Evolutionary conservation across 2,888 invertebrate genomes (phyloP).

Genomic region (Xylota sylvarum): DNA sequence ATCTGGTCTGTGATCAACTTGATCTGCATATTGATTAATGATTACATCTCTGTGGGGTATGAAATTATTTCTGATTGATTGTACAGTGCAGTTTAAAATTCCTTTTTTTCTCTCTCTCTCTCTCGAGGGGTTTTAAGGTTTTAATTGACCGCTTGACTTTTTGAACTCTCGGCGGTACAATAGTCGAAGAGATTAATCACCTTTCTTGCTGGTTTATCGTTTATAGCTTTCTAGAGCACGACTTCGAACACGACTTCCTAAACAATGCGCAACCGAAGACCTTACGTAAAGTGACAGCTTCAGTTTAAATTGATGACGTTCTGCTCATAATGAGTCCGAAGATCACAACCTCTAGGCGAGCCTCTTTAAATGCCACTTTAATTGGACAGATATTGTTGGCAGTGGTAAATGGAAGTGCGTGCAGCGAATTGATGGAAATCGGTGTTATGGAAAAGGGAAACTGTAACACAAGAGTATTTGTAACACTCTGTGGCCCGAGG

Average conservation of each 20-base stretch:
- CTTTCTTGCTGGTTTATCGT: neutral
- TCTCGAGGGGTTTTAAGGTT: neutral
- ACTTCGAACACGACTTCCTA: neutral
- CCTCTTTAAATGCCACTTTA: neutral
- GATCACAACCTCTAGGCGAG: slow-evolving; percentile 6
- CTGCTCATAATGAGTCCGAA: neutral
- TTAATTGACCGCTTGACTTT: slow-evolving; percentile 28
- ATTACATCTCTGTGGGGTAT: slow-evolving; percentile 37
- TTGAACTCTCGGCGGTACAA: slow-evolving; percentile 7
- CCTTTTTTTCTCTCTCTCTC: neutral
- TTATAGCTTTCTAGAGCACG: slow-evolving; percentile 12
- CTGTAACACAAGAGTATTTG: neutral
- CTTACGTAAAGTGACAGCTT: slow-evolving; percentile 11
- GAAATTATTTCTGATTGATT: slow-evolving; percentile 17
- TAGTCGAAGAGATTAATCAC: neutral
- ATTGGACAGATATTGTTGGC: neutral
- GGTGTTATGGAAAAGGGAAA: neutral
- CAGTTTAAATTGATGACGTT: slow-evolving; percentile 4
- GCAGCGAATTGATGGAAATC: neutral
- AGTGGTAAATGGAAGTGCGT: neutral
- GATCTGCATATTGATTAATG: slow-evolving; percentile 64
- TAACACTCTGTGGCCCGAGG: neutral
- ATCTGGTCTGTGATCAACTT: slow-evolving; percentile 26
- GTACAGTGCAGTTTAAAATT: neutral
- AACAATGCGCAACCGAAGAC: neutral